phyloP scores from a whole-genome alignment of 2,797 vertebrate genomes.

The Todus mexicanus region DNA sequence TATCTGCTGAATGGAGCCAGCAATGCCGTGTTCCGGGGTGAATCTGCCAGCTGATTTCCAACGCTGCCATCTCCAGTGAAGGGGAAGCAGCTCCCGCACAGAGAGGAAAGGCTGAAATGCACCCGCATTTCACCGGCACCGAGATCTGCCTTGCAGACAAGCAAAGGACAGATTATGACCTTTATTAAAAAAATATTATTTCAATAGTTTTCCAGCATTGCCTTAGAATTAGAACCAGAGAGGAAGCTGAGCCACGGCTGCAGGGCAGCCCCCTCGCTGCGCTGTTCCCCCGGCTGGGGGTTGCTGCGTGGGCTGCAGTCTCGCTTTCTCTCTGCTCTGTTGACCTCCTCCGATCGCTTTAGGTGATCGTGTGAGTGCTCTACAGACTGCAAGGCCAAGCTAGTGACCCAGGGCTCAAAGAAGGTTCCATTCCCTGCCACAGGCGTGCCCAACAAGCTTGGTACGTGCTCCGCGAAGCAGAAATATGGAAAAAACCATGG shows the following conservation, averaged over 20 bases:
- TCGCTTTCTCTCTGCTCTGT: not conserved
- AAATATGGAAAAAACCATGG: not conserved
- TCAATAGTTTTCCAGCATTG: not conserved
- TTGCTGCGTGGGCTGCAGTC: not conserved
- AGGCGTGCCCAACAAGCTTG: not conserved
- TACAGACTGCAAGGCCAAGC: not conserved
- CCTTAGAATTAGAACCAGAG: not conserved
- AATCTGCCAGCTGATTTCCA: not conserved
- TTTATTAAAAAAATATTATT: not conserved
- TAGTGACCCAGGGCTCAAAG: not conserved
- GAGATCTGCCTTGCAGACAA: not conserved
- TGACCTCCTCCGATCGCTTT: not conserved
- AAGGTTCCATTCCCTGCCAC: not conserved
- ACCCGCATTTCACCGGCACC: not conserved
- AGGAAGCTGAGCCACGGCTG: not conserved
- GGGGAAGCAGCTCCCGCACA: not conserved
- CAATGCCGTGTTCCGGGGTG: not conserved
- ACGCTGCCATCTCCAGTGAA: not conserved
- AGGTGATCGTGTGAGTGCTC: not conserved
- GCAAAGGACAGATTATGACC: not conserved
- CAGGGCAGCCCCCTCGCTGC: not conserved
- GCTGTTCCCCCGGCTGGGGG: not conserved
- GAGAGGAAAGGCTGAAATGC: not conserved
- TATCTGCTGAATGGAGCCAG: not conserved
- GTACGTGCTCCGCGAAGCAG: not conserved